These are phyloP conservation scores for Sitta carolinensis DNA, from an alignment of 2,797 vertebrate species.

Conservation along the genomic window DNA sequence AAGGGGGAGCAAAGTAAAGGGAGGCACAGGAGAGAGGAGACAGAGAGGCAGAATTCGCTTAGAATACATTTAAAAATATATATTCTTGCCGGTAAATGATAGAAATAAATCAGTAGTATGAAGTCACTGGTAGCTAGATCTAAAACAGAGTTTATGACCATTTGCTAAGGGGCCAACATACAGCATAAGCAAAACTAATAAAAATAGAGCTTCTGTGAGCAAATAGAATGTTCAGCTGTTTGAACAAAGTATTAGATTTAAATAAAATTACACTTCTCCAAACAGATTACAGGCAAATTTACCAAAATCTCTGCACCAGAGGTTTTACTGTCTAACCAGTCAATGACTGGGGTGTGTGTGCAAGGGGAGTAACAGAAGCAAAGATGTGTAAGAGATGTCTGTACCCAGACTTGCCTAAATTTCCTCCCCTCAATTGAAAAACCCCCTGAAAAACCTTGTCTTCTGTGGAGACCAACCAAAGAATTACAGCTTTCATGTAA, in stretches of 20 bases:
- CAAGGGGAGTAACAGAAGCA: neutral
- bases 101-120: constrained; percentile 61
- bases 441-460: neutral
- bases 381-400: neutral
- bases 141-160: constrained; percentile 51
- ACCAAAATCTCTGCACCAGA: neutral
- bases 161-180: constrained; percentile 43
- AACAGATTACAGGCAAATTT: neutral
- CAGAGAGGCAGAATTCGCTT: neutral
- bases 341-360: fast-evolving
- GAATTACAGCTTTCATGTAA: neutral
- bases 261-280: neutral
- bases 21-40: neutral
- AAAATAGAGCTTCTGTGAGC: constrained; percentile 20
- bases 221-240: neutral
- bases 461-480: neutral
- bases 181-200: constrained; percentile 54
- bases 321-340: neutral
- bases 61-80: neutral
- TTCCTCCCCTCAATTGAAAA: neutral
- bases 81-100: constrained; percentile 54
- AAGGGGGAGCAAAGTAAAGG: constrained; percentile 1
- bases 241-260: constrained; percentile 9
- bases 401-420: neutral
- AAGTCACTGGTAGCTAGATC: constrained; percentile 46